Evolutionary conservation across 1,140 invertebrate genomes (phyloP), one percentile per base, ranked within the genome.

Genomic region (Apis dorsata): DNA sequence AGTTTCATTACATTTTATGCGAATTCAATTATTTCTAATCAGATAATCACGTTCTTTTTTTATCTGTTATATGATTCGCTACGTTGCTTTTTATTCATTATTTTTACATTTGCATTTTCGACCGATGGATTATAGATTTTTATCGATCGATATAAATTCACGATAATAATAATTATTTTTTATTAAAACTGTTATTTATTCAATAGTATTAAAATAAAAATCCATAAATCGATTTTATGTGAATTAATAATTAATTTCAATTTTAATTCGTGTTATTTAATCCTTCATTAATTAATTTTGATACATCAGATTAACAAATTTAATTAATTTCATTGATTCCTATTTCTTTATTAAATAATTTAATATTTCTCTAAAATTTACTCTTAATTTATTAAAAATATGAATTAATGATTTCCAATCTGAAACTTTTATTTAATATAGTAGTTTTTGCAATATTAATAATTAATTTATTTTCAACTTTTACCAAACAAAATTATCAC

Each of bases 181-280:
- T 57, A 10, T 4, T 21, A 57, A 74, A 80, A 73, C 65, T 57
- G 60, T 34, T 55, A 66, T 66, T 57, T 71, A 28, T 81, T 81
- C 60, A 66, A 65, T 74, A 74, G 44, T 53, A 53, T 62, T 53
- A 34, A 69, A 62, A 71, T 34, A 34, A 79, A 71, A 71, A 79
- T 11, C 0, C 34, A n/a, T n/a, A 19, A 81, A 74, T 74, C 62
- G 28, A 65, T n/a, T 44, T 13, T 8, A 1, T 8, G 10, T 15
- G 21, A 17, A 34, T 63, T 51, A 51, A 63, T 59, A 51, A 63
- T 79, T 62, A 53, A 34, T 62, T 19, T 12, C 7, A 21, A 17
- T 49, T 8, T 44, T n/a, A 15, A 17, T 49, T 5, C 19, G 57
- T 5, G 21, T 66, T 68, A 68, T 75, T 59, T 51, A 5, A 55